Evolutionary conservation across 2,113 vertebrate species (phyloP), one percentile per base, ranked within the genome.

Genomic region (Apistogramma diplotaenia): DNA sequence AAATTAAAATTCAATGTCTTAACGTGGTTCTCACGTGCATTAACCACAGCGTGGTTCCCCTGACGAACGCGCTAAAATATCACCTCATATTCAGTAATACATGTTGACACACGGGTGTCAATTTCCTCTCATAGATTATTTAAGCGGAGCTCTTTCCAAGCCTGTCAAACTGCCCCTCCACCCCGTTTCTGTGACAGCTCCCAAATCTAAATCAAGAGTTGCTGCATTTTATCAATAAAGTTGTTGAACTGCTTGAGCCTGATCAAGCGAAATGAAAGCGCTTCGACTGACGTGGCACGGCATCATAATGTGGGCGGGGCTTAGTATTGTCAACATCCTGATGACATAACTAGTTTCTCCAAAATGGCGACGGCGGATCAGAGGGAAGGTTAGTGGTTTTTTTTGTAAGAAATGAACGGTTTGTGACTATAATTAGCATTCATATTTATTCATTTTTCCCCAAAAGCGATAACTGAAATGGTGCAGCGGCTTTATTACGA

Each of bases 281-380:
- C 88, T 76, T 84, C 7, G 35, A 83, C 72, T 91, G 85, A 94
- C 91, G 94, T 94, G 91, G 92, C 91, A 89, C 0, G 43, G 85
- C 90, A 33, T 94, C 91, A 93, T 43, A 0, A 1, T 5, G 56
- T 91, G 53, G 93, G 93, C 87, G 93, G 67, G 89, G 81, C 8
- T 74, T 89, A 65, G 21, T 1, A 74, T 83, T 93, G 92, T 93
- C 92, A 94, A 95, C 93, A 94, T 92, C 87, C 91, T 90, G 85
- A 82, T 92, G 91, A 93, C 83, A 77, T 86, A 88, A 90, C 81
- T 62, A 15, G 65, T 71, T 43, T 89, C 78, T 91, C 78, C 94
- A 95, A 96, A 95, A 96, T 96, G 95, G 95, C 95, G 93, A 92
- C 90, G 53, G 87, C 7, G 87, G 94, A 94, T 8, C 92, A 87